phyloP scores from a whole-genome alignment of 2,113 vertebrate genomes.

The Prolemur simus region DNA sequence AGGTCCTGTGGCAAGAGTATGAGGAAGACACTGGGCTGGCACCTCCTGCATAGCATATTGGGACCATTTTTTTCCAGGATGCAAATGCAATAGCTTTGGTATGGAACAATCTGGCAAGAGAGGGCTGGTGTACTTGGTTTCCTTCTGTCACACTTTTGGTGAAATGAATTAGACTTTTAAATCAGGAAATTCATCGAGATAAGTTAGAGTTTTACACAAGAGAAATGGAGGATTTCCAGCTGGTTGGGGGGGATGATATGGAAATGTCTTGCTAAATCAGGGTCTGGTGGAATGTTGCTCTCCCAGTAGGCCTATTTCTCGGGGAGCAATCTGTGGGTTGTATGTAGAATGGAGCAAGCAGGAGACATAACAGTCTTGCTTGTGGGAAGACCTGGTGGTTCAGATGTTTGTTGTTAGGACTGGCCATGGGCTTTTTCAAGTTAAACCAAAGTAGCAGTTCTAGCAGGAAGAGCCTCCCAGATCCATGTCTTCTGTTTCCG shows the following conservation, averaged over 20 bases:
- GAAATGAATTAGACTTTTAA: slow-evolving; percentile 47
- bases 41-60: neutral
- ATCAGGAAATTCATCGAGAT: neutral
- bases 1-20: neutral
- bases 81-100: neutral
- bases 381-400: neutral
- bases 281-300: slow-evolving; percentile 46
- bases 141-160: neutral
- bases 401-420: slow-evolving; percentile 62
- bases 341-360: neutral
- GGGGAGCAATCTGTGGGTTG: slow-evolving; percentile 11
- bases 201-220: slow-evolving; percentile 70
- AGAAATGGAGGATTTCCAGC: slow-evolving; percentile 67
- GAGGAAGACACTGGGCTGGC: neutral
- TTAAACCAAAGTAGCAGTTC: slow-evolving; percentile 51
- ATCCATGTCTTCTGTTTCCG: neutral
- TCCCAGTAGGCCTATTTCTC: slow-evolving; percentile 59
- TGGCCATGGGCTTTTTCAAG: slow-evolving; percentile 16
- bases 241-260: neutral
- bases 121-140: neutral
- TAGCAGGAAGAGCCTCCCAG: neutral
- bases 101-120: neutral
- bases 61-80: neutral
- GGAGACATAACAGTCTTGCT: neutral
- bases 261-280: slow-evolving; percentile 69